These are phyloP conservation scores for Trichosurus vulpecula DNA, from an alignment of 2,797 vertebrate species.

Conservation along the genomic window DNA sequence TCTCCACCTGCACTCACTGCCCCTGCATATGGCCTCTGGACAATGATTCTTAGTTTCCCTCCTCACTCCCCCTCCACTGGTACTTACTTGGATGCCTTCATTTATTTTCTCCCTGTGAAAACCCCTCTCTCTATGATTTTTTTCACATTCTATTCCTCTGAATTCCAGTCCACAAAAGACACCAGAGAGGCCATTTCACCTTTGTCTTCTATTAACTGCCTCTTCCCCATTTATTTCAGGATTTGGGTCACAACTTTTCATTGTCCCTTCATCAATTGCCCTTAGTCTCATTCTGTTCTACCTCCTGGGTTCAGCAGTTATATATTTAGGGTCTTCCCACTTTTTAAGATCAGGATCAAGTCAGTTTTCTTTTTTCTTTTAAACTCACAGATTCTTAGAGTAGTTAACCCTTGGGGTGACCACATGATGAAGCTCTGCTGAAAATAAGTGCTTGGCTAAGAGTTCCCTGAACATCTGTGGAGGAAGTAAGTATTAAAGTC, in stretches of 20 bases:
- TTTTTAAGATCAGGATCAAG: background rate
- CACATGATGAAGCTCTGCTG: background rate
- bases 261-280: background rate
- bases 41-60: background rate
- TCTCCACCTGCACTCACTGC: background rate
- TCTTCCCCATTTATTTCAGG: background rate
- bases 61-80: background rate
- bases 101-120: background rate
- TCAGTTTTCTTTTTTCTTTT: background rate
- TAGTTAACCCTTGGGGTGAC: background rate
- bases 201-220: background rate
- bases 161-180: background rate
- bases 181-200: background rate
- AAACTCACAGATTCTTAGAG: background rate
- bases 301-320: background rate
- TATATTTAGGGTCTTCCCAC: background rate
- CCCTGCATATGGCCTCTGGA: background rate
- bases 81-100: background rate
- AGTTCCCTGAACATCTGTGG: background rate
- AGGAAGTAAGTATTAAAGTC: background rate
- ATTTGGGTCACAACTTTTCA: background rate
- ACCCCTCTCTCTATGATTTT: background rate
- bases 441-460: background rate
- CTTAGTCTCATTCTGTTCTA: background rate
- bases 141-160: background rate